Evolutionary conservation across 1,140 invertebrate species (phyloP).

Genomic region (Druon quercuslanigerum): DNA sequence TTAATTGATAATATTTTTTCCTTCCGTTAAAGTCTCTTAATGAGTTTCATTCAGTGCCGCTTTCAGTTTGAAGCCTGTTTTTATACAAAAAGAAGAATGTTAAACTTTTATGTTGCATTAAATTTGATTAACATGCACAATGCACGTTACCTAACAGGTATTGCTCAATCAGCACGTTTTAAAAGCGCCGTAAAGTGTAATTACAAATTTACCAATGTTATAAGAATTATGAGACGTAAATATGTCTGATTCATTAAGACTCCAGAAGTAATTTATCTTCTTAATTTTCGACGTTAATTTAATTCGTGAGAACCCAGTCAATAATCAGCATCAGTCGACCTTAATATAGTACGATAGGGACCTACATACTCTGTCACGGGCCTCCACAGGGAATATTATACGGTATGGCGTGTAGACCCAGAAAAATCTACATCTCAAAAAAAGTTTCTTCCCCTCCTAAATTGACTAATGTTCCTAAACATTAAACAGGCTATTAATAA

Average conservation of each 20-base stretch:
- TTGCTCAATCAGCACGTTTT: too few species aligned
- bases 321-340: slow-evolving; percentile 2
- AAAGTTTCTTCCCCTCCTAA: not conserved
- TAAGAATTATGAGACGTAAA: not conserved
- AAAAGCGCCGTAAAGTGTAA: too few species aligned
- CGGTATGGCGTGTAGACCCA: not conserved
- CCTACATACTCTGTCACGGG: slow-evolving; percentile 20
- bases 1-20: too few species aligned
- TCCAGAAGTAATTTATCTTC: not conserved
- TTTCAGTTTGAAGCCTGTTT: too few species aligned
- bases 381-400: slow-evolving; percentile 15
- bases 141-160: too few species aligned
- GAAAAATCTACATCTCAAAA: slow-evolving; percentile 15
- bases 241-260: slow-evolving; percentile 2
- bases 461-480: slow-evolving; percentile 4
- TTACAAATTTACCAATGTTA: too few species aligned
- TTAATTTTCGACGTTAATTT: slow-evolving; percentile 24
- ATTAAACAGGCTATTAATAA: slow-evolving; percentile 10
- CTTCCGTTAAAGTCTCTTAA: too few species aligned
- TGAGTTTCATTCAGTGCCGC: too few species aligned
- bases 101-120: too few species aligned
- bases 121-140: too few species aligned
- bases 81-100: too few species aligned
- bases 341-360: slow-evolving; percentile 12
- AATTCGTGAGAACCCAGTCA: not conserved